Base-by-base conservation (phyloP, 1,140 invertebrate species). In the Bombus fervidus region DNA sequence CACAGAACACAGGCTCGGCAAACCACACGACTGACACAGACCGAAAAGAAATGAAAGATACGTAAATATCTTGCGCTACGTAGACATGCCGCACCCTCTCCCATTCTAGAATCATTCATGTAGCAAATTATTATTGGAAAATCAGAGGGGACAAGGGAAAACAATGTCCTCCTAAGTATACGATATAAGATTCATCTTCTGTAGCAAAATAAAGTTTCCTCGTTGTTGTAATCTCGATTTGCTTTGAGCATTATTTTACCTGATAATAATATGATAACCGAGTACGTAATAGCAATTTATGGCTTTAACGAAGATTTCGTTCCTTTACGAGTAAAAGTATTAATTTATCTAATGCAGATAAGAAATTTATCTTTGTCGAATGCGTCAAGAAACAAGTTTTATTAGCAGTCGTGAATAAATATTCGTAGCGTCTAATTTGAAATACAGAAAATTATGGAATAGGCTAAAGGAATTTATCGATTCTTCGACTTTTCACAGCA, bases 1-100 rank as follows among this genome's bases (percentile, higher is more conserved):
- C 87, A 89, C 82, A 85, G 77, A 90, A 90, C 86, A 89, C 89
- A 90, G 76, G 84, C 86, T 79, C 80, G 86, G 86, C 89, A 89
- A 77, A 83, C 57, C 89, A 90, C 89, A 88, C 83, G 81, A 90
- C 88, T 83, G 88, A 86, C 77, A 73, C 89, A 64, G 87, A 84
- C 57, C 86, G 73, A 89, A 90, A 84, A 83, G 81, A 76, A 81
- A 85, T 62, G 53, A 72, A 86, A 34, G 62, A 84, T 47, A 73
- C 80, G 71, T 62, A 69, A 73, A 74, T 47, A 41, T 28, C 31
- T 86, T 69, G 64, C 85, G 69, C 75, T 75, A 76, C 82, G 41
- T 62, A n/a, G 53, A 25, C 18, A 73, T 90, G 86, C 88, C 86
- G 68, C 89, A 90, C 89, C 89, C 89, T 90, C 89, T 90, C 88